A percentile compares a stretch with the other conserved stretches of the same genome.
Conservation (phyloP, 30 jellyfish, hydroid and myxozoan genomes). For the Aurelia coerulea region DNA sequence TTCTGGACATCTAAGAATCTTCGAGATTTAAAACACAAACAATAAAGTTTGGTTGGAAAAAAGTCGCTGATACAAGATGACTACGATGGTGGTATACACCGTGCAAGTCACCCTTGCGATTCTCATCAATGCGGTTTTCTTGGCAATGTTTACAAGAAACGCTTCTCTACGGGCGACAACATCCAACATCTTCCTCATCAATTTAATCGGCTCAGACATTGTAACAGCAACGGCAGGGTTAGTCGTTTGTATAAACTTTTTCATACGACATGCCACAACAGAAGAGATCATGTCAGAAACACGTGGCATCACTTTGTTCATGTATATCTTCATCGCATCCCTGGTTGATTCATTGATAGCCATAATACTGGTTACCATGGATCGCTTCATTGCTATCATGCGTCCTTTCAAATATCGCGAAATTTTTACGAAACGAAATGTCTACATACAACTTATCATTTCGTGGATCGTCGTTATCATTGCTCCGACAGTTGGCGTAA, state of each 20-base stretch:
- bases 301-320: slow-evolving; percentile 2
- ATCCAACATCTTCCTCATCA: slow-evolving; percentile 45
- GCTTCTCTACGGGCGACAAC: slow-evolving; percentile 4
- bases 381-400: slow-evolving; percentile 52
- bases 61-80: not conserved
- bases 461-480: slow-evolving; percentile 9
- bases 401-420: slow-evolving; percentile 42
- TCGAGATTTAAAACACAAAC: not conserved
- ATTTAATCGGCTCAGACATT: slow-evolving; percentile 30
- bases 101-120: slow-evolving; percentile 32
- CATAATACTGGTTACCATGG: slow-evolving; percentile 31
- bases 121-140: not conserved
- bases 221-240: slow-evolving; percentile 29
- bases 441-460: not conserved
- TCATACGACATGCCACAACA: not conserved
- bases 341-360: slow-evolving; percentile 12
- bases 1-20: too few relatives aligned
- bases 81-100: not conserved
- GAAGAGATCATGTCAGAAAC: slow-evolving; percentile 13
- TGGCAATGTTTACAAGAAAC: slow-evolving; percentile 14
- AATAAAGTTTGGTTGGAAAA: not conserved
- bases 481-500: slow-evolving; percentile 12
- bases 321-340: slow-evolving; percentile 32
- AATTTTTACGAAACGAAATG: slow-evolving; percentile 27
- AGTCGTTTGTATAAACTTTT: not conserved